Base-by-base conservation (phyloP, 2,888 invertebrate genomes). In the Conistra vaccinii region DNA sequence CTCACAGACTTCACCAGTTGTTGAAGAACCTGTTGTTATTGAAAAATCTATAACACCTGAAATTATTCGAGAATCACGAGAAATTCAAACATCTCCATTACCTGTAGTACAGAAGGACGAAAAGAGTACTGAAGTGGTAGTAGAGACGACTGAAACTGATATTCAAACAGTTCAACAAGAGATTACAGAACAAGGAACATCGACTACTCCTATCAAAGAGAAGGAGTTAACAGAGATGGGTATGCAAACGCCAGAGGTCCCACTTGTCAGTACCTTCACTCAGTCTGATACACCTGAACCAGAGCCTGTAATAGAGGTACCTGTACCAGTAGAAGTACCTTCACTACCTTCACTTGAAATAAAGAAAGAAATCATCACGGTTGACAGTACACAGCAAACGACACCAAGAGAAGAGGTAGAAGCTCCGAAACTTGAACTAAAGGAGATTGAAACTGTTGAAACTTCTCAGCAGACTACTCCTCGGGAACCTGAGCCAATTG, bases 71-170 rank as follows among this genome's bases (percentile, higher is more conserved):
- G 95, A 96, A 83, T 92, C 95, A 53, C 95, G 95, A 83, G 96
- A 96, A 87, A 94, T 96, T 68, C 97, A 97, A 91, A 97, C 97
- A 17, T 97, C 97, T n/a, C 97, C 97, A 20, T 80, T 93, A 67
- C 93, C 92, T 32, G 83, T 89, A 80, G 75, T 94, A 58, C 85
- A 91, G 63, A 92, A 91, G 84, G 92, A 93, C 81, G 95, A 96
- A 82, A 95, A 96, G 84, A 91, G 93, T 78, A 94, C 95, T 75
- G 96, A 94, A 93, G 88, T 94, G 32, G 78, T 89, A 42, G 88
- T 95, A 39, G 92, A 95, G 84, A 96, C 95, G 35, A 89, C 90
- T 70, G 97, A 97, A 86, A 94, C 89, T 48, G 90, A 94, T 76
- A 95, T 95, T 81, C 95, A 96, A 88, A 96, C 96, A 69, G 74